Evolutionary conservation across 2,113 vertebrate genomes (phyloP).

Genomic region (Halichoerus grypus): DNA sequence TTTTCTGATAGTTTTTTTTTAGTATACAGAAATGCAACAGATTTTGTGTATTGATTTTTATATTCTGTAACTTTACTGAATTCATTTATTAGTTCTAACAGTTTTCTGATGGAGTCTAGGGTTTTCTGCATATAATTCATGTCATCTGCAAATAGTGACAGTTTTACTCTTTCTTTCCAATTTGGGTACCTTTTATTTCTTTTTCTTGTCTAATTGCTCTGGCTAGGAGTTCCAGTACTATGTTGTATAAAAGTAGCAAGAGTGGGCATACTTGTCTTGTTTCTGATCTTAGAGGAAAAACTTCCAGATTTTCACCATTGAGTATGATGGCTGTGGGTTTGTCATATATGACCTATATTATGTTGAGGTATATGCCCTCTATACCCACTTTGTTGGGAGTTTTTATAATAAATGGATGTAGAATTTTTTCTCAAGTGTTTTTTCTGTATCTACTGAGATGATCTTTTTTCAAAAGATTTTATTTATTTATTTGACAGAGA

Average conservation of each 20-base stretch:
- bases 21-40: background rate
- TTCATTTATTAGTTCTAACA: background rate
- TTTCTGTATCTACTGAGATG: background rate
- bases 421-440: background rate
- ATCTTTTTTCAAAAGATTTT: too few relatives aligned
- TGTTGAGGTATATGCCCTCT: background rate
- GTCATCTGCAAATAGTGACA: background rate
- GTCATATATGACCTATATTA: background rate
- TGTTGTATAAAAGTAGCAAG: background rate
- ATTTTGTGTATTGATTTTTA: background rate
- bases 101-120: background rate
- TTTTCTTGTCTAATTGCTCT: background rate
- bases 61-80: background rate
- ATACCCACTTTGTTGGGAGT: background rate
- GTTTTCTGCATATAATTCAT: background rate
- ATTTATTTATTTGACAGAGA: too few relatives aligned
- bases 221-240: background rate
- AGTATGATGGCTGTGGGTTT: background rate
- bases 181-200: background rate
- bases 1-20: background rate
- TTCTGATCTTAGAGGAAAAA: background rate
- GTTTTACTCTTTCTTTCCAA: background rate
- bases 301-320: background rate
- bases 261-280: background rate
- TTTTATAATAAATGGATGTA: background rate